These are phyloP conservation scores for Linyphia triangularis DNA, from an alignment of 2,888 invertebrate species.

Conservation along the genomic window DNA sequence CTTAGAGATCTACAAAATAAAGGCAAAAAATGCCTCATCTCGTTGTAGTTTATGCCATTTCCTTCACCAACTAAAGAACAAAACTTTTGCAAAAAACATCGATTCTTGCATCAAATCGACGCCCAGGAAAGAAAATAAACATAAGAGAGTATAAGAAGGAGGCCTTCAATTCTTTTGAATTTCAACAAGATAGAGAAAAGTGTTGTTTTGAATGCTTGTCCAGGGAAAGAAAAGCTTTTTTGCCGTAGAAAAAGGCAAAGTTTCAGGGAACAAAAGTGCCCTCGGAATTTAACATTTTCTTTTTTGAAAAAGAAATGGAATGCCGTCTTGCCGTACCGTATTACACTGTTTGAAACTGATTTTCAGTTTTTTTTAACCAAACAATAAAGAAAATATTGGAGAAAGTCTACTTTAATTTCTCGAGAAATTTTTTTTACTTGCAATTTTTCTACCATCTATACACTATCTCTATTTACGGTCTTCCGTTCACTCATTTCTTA, in stretches of 20 bases:
- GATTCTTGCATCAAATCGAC: conserved; percentile 64
- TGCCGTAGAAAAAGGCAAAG: conserved; percentile 1
- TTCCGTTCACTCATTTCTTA: too few species aligned
- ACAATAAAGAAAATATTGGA: not conserved
- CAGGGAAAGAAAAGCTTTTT: not conserved
- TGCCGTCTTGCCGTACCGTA: conserved; percentile 30
- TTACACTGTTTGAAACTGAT: conserved; percentile 36
- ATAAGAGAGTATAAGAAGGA: conserved; percentile 12
- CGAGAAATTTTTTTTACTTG: too few species aligned
- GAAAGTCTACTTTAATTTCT: not conserved
- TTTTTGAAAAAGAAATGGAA: not conserved
- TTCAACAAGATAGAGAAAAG: conserved; percentile 72
- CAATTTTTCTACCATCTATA: too few species aligned
- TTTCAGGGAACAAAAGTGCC: conserved; percentile 56
- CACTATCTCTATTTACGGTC: too few species aligned
- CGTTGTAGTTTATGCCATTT: conserved; percentile 66
- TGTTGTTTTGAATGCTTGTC: conserved; percentile 65
- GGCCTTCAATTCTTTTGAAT: conserved; percentile 65
- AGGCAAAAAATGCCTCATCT: not conserved
- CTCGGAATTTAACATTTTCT: conserved; percentile 44
- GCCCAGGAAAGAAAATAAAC: conserved; percentile 43
- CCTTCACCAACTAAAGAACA: conserved; percentile 40
- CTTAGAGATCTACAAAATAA: not conserved
- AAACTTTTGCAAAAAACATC: conserved; percentile 66
- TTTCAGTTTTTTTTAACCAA: not conserved